A percentile compares a stretch with the other conserved stretches of the same genome.
Evolutionary conservation across 2,113 vertebrate genomes (phyloP).

Genomic region (Pangasianodon hypophthalmus): DNA sequence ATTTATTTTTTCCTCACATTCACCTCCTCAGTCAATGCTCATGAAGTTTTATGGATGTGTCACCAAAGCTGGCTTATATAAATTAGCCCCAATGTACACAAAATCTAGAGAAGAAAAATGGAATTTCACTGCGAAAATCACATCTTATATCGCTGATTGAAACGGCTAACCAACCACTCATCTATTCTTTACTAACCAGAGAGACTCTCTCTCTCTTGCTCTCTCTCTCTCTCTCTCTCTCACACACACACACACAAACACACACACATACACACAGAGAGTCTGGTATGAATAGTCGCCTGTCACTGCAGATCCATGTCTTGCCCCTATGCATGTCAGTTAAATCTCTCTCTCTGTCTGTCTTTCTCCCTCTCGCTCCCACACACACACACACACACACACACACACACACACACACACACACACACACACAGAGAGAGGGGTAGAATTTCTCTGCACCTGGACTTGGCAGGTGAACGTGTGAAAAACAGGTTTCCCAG

Average conservation of each 20-base stretch:
- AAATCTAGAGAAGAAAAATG: neutral
- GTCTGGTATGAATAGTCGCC: neutral
- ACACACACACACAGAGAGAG: no score
- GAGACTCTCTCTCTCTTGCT: neutral
- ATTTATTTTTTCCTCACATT: neutral
- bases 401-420: no score
- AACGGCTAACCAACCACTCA: neutral
- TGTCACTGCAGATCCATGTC: conserved; percentile 18
- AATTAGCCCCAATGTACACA: neutral
- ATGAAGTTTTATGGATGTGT: neutral
- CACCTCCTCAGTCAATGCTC: neutral
- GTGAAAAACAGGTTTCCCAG: conserved; percentile 24
- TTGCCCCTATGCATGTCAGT: conserved; percentile 10
- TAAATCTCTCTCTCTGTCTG: neutral
- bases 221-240: neutral
- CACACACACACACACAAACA: neutral
- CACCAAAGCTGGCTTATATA: neutral
- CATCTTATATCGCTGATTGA: neutral
- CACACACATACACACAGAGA: neutral
- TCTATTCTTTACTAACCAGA: neutral
- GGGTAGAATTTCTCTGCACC: conserved; percentile 12
- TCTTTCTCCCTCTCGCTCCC: neutral
- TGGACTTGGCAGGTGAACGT: conserved; percentile 26
- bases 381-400: no score
- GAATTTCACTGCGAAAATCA: neutral